These are phyloP conservation scores for Piprites chloris DNA, from an alignment of 2,113 vertebrate species.

Conservation along the genomic window DNA sequence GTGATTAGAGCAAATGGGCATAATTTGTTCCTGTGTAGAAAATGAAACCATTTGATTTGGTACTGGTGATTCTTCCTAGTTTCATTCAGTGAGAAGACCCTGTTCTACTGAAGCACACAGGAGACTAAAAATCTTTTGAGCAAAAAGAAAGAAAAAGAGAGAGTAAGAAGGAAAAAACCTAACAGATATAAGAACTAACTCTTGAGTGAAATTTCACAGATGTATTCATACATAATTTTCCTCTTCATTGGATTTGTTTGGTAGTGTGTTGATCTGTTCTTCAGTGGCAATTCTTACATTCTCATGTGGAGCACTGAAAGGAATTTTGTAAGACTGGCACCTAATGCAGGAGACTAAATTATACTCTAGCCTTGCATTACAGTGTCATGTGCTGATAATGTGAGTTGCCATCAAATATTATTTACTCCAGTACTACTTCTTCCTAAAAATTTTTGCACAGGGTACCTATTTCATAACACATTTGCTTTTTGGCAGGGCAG, in stretches of 20 bases:
- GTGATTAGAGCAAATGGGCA: neutral
- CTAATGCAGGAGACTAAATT: neutral
- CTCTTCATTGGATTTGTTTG: neutral
- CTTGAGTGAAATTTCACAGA: neutral
- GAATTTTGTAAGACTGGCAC: neutral
- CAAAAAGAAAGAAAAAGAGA: accelerated
- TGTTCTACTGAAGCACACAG: neutral
- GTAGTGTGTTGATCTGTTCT: neutral
- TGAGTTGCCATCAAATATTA: neutral
- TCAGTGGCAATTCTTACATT: neutral
- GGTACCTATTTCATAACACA: neutral
- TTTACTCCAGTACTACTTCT: neutral
- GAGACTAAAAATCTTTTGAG: neutral
- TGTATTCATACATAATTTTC: neutral
- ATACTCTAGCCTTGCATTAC: neutral
- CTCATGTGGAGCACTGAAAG: neutral
- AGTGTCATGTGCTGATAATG: neutral
- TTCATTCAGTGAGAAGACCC: neutral
- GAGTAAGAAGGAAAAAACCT: neutral
- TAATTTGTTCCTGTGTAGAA: neutral
- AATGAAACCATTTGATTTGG: neutral
- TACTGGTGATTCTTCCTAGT: neutral
- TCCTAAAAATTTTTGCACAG: neutral
- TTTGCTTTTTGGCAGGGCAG: neutral
- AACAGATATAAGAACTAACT: neutral